These are phyloP conservation scores for Eupithecia insigniata DNA, from an alignment of 2,888 invertebrate genomes.

Conservation along the genomic window DNA sequence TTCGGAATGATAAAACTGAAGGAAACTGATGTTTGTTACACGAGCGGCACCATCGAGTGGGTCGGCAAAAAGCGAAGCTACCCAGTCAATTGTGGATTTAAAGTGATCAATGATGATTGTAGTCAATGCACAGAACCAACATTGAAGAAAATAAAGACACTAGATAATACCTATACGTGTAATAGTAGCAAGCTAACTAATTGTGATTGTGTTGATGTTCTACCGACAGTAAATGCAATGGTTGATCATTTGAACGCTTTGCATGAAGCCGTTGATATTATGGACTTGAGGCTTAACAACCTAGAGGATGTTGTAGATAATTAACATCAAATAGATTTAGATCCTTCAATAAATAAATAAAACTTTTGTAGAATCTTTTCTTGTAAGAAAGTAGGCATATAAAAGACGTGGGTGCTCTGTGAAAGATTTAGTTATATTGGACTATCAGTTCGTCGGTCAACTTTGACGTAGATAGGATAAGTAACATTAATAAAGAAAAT, in stretches of 20 bases:
- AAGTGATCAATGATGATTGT: slow-evolving; percentile 61
- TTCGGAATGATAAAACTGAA: slow-evolving; percentile 77
- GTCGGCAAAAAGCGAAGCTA: slow-evolving; percentile 75
- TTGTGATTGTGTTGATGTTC: slow-evolving; percentile 75
- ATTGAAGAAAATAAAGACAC: slow-evolving; percentile 58
- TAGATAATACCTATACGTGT: slow-evolving; percentile 55
- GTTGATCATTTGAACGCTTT: slow-evolving; percentile 83
- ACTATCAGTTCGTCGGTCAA: neutral
- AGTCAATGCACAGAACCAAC: slow-evolving; percentile 53
- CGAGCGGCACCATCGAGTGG: slow-evolving; percentile 79
- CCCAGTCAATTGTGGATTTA: slow-evolving; percentile 77
- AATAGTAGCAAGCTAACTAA: slow-evolving; percentile 56
- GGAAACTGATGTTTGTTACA: slow-evolving; percentile 78
- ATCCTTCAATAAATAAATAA: neutral
- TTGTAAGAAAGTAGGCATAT: neutral
- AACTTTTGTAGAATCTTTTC: neutral
- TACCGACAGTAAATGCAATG: slow-evolving; percentile 81
- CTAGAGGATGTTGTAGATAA: slow-evolving; percentile 72
- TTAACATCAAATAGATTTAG: neutral
- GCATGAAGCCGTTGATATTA: slow-evolving; percentile 81
- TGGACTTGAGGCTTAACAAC: slow-evolving; percentile 81
- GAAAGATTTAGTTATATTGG: too few relatives aligned
- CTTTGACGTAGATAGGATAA: neutral
- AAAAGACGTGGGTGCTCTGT: too few relatives aligned
- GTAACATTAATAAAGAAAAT: too few relatives aligned